Evolutionary conservation across 2,888 invertebrate genomes (phyloP).

Genomic region (Ichneumoninae sp.): DNA sequence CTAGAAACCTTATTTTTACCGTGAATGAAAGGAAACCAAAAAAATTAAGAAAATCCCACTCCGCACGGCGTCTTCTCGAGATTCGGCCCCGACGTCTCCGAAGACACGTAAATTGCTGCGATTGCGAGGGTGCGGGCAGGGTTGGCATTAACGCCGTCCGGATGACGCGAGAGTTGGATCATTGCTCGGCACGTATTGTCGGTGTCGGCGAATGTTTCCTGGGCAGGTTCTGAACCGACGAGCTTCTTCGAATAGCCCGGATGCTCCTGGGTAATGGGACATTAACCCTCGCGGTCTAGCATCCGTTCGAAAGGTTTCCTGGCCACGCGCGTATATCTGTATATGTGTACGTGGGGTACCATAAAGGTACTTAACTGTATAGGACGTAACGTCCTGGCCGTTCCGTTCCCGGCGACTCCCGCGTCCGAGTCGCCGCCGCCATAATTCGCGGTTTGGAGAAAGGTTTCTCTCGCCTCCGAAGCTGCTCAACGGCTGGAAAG

Average conservation of each 20-base stretch:
- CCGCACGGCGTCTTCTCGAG: background rate
- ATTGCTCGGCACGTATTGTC: background rate
- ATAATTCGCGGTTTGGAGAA: slow-evolving; percentile 20
- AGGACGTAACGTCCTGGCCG: background rate
- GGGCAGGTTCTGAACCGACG: background rate
- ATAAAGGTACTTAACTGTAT: background rate
- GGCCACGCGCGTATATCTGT: background rate
- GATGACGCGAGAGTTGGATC: background rate
- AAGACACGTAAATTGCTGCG: background rate
- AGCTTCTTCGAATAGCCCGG: background rate
- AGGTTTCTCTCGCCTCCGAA: slow-evolving; percentile 40
- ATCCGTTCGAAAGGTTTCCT: background rate
- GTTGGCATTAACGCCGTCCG: background rate
- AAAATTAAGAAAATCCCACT: background rate
- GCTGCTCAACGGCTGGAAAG: slow-evolving; percentile 50
- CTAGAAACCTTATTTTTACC: background rate
- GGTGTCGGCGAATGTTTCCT: background rate
- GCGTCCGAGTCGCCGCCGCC: background rate
- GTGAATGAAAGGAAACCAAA: background rate
- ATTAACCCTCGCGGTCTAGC: background rate
- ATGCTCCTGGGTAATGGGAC: background rate
- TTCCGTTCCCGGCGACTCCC: background rate
- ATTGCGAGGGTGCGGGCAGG: background rate
- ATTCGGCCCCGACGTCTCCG: background rate
- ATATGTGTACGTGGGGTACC: background rate